phyloP scores from a whole-genome alignment of 2,888 invertebrate genomes.

The Leptogaster cylindrica region DNA sequence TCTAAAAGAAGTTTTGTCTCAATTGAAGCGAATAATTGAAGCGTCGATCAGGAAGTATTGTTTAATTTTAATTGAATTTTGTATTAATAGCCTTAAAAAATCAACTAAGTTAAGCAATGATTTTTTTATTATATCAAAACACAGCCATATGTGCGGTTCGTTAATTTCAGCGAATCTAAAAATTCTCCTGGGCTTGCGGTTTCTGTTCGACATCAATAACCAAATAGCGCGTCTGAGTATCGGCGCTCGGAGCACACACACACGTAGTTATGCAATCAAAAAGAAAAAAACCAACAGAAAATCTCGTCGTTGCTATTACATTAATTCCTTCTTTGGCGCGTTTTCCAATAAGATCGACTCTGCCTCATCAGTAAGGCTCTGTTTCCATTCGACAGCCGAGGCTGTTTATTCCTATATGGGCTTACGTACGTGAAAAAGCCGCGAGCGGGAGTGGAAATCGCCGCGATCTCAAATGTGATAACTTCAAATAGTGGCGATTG shows the following conservation, averaged over 20 bases:
- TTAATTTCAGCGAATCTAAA: neutral
- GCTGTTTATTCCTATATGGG: conserved; percentile 19
- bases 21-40: too few species aligned
- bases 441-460: conserved; percentile 28
- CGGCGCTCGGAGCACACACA: neutral
- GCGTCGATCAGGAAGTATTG: conserved; percentile 1
- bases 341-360: conserved; percentile 30
- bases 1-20: too few species aligned
- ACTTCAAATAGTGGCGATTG: conserved; percentile 16
- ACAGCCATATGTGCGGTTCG: neutral
- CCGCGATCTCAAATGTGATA: conserved; percentile 24
- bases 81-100: neutral
- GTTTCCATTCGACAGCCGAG: conserved; percentile 6
- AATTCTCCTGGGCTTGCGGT: conserved; percentile 16
- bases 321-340: conserved; percentile 24
- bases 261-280: conserved; percentile 19
- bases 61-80: conserved; percentile 29
- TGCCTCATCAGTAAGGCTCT: conserved; percentile 23
- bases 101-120: conserved; percentile 12
- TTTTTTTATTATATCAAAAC: conserved; percentile 16
- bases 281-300: too few species aligned
- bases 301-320: conserved; percentile 28
- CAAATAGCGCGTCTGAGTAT: conserved; percentile 22
- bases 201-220: conserved; percentile 16
- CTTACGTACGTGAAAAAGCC: conserved; percentile 23